Base-by-base conservation (phyloP, 2,888 invertebrate genomes). In the Aethes cnicana region DNA sequence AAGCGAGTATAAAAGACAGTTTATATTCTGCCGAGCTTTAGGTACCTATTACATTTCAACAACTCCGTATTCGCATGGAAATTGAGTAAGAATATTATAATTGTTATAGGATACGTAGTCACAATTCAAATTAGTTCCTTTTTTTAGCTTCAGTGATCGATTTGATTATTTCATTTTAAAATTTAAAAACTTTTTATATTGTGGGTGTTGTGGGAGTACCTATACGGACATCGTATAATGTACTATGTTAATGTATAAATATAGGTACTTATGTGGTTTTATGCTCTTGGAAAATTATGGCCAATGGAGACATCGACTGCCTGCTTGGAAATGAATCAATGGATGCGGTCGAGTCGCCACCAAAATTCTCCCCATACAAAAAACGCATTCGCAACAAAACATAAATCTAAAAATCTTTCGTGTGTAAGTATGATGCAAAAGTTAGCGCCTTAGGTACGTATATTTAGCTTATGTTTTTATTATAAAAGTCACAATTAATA, bases 1-100 rank as follows among this genome's bases (percentile, higher is more conserved):
- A 16, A 39, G 32, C 9, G 11, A 16, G 16, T 37, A 37, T 43
- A 23, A 30, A 18, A 43, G 23, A 36, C 43, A 37, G n/a, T 50
- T 44, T 30, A 37, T 50, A 36, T 44, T 12, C 12, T 50, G 23
- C 26, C 26, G 6, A 11, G 9, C 14, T 41, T 36, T 9, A n/a
- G n/a, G n/a, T n/a, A n/a, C n/a, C n/a, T n/a, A 28, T 47, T 28
- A 28, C 26, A 9, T 47, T 37, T 9, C 20, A 14, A 37, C 7
- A 37, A 11, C 9, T 20, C 8, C 14, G n/a, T n/a, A 3, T 6
- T 18, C 14, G 16, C 23, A 37, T 14, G 5, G 9, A 23, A 18
- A 25, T 33, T 18, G 36, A 20, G n/a, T n/a, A n/a, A n/a, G n/a
- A n/a, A n/a, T n/a, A n/a, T 8, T 26, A 20, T 5, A 21, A 16